These are phyloP conservation scores for Catocala sponsa DNA, from an alignment of 2,888 invertebrate species.

Conservation along the genomic window DNA sequence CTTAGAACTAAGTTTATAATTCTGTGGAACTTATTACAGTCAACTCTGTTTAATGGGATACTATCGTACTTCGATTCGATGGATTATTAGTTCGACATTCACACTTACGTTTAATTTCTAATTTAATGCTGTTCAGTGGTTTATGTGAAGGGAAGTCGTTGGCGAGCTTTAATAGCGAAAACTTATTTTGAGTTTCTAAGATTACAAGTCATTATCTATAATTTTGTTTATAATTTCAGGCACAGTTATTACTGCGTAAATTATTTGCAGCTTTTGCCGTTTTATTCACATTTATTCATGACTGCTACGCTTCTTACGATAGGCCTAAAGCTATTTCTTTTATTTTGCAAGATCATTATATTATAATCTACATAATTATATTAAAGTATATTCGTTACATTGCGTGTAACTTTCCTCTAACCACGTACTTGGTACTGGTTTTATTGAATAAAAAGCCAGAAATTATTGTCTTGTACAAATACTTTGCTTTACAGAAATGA, in stretches of 20 bases:
- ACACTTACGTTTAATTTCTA: conserved; percentile 18
- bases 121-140: too few relatives aligned
- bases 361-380: too few relatives aligned
- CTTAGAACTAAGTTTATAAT: conserved; percentile 35
- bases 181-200: conserved; percentile 18
- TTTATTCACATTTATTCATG: too few relatives aligned
- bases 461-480: too few relatives aligned
- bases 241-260: conserved; percentile 14
- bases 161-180: neutral
- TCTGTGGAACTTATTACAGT: conserved; percentile 23
- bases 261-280: too few relatives aligned
- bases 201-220: conserved; percentile 21
- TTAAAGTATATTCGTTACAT: too few relatives aligned
- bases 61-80: conserved; percentile 37
- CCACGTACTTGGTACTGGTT: neutral
- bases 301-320: too few relatives aligned
- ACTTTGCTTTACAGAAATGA: too few relatives aligned
- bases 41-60: conserved; percentile 32
- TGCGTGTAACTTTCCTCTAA: conserved; percentile 1
- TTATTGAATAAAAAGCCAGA: too few relatives aligned
- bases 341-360: too few relatives aligned
- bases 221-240: conserved; percentile 37
- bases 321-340: too few relatives aligned
- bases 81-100: conserved; percentile 15
- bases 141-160: too few relatives aligned